Base-by-base conservation (phyloP, 2,888 invertebrate species). In the Ferdinandea cuprea region DNA sequence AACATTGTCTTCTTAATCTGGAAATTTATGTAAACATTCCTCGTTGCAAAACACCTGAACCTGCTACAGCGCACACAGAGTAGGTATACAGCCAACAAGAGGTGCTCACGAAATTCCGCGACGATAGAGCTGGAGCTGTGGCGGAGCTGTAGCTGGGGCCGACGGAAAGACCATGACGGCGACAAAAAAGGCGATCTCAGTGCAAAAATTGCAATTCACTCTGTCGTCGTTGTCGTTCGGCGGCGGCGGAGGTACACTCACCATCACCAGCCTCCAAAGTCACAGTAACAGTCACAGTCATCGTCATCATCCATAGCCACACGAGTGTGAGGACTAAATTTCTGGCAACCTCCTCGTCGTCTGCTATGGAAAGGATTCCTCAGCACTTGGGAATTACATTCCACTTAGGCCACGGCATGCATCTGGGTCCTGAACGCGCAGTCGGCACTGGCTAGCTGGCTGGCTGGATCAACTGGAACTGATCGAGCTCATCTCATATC, bases 21-120 rank as follows among this genome's bases (percentile, higher is more conserved):
- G 59, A 83, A 83, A 83, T 83, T 77, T 83, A 83, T 83, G 83
- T 83, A 83, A 83, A 83, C 77, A 83, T 83, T 83, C 72, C 72
- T 83, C 66, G 83, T 83, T 83, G 83, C 72, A 83, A 83, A 83
- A 83, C 83, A 83, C 83, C 83, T 83, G 83, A 83, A 77, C 76
- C 83, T 72, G 77, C 58, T 68, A n/a, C n/a, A n/a, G n/a, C n/a
- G 50, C 63, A 65, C 44, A 44, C 44, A 37, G 13, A 37, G n/a
- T n/a, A n/a, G 17, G 42, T 17, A n/a, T 17, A 11, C 63, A 69
- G 28, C 58, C 63, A 63, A 17, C 25, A 7, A 35, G 56, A 42
- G 68, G 35, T 73, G 56, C 74, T 80, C 80, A 80, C 80, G 80
- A 80, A 80, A 80, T 69, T 80, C 74, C 69, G 28, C 6, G 35